Evolutionary conservation across 2,888 invertebrate species (phyloP).

Genomic region (Xanthorhoe designata): DNA sequence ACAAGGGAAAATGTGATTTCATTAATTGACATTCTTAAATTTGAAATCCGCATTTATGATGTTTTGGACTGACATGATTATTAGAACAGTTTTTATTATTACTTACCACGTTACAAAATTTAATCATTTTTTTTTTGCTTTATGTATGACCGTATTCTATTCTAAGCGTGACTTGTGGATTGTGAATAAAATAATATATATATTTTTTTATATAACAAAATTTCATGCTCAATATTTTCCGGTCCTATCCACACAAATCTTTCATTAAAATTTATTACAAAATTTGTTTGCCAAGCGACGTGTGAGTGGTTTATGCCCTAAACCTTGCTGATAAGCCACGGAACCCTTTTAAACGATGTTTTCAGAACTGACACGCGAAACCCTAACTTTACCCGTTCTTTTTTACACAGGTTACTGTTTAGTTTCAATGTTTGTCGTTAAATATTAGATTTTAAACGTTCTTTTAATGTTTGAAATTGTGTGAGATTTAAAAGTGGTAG

Average conservation of each 20-base stretch:
- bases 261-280: constrained; percentile 56
- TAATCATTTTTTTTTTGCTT: no score
- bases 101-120: no score
- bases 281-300: constrained; percentile 65
- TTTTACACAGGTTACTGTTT: not conserved
- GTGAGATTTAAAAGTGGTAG: constrained; percentile 19
- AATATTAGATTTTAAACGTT: constrained; percentile 38
- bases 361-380: constrained; percentile 53
- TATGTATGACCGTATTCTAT: no score
- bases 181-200: no score
- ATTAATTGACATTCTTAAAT: no score
- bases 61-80: no score
- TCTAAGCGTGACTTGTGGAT: no score
- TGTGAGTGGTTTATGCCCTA: constrained; percentile 67
- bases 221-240: not conserved
- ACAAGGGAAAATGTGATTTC: no score
- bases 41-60: no score
- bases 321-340: constrained; percentile 52
- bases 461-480: constrained; percentile 23
- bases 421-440: constrained; percentile 36
- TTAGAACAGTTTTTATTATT: no score
- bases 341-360: constrained; percentile 42
- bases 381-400: constrained; percentile 32
- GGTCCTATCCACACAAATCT: constrained; percentile 48
- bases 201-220: no score